phyloP scores from a whole-genome alignment of 2,113 vertebrate species.

The Tichodroma muraria region DNA sequence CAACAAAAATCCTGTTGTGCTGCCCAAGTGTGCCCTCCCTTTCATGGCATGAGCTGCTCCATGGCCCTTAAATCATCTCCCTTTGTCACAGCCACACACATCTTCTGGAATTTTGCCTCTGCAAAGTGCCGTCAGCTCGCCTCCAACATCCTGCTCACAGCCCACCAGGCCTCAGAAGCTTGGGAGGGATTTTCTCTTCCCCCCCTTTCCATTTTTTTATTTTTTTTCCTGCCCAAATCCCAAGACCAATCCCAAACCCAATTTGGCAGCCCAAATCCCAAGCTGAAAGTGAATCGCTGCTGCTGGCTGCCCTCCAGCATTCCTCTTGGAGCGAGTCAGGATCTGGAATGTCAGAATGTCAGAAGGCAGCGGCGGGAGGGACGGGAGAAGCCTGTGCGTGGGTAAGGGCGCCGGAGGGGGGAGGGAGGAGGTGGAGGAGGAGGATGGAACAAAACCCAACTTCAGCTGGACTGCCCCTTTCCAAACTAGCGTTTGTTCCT shows the following conservation, averaged over 20 bases:
- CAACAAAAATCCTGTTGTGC: background rate
- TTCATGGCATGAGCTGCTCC: background rate
- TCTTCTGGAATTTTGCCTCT: background rate
- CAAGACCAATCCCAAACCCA: slow-evolving; percentile 17
- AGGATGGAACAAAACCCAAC: slow-evolving; percentile 66
- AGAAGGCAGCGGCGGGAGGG: slow-evolving; percentile 68
- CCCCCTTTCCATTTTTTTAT: background rate
- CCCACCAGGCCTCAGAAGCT: background rate
- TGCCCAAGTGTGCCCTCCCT: background rate
- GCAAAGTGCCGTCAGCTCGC: background rate
- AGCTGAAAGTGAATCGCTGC: slow-evolving; percentile 76
- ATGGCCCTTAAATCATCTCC: background rate
- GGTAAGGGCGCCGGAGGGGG: slow-evolving; percentile 40
- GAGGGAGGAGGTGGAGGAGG: slow-evolving; percentile 52
- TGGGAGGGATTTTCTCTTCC: background rate
- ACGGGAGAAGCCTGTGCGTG: slow-evolving; percentile 35
- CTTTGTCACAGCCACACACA: background rate
- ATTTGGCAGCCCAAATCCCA: slow-evolving; percentile 68
- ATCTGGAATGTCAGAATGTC: slow-evolving; percentile 78
- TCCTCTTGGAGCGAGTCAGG: slow-evolving; percentile 71
- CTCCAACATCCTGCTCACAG: background rate
- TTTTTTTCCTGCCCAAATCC: slow-evolving; percentile 42
- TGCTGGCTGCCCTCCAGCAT: slow-evolving; percentile 76
- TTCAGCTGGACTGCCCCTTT: slow-evolving; percentile 66
- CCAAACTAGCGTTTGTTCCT: slow-evolving; percentile 55